phyloP scores from a whole-genome alignment of 2,113 vertebrate species.

The Ageneiosus marmoratus region DNA sequence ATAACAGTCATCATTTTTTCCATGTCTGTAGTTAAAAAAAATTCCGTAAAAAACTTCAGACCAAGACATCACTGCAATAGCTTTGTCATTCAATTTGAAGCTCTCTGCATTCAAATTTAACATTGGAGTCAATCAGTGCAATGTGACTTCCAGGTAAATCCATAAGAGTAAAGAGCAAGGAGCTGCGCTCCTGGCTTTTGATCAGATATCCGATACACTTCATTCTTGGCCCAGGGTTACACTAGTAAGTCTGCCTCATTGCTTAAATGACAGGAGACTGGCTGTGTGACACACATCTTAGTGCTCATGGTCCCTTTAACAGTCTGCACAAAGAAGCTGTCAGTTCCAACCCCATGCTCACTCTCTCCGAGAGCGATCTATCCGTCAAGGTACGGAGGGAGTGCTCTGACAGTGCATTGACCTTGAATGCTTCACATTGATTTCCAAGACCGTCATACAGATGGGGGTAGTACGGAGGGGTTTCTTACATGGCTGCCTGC shows the following conservation, averaged over 20 bases:
- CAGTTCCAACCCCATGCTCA: constrained; percentile 83
- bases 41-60: too few species aligned
- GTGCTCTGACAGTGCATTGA: constrained; percentile 98
- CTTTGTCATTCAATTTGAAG: constrained; percentile 53
- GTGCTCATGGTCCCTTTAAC: constrained; percentile 67
- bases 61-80: too few species aligned
- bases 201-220: constrained; percentile 77
- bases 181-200: constrained; percentile 70
- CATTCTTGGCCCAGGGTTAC: constrained; percentile 63
- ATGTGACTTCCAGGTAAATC: constrained; percentile 80
- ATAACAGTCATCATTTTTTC: too few species aligned
- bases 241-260: constrained; percentile 61
- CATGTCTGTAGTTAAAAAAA: too few species aligned
- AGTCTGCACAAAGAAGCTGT: constrained; percentile 75
- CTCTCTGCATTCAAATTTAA: constrained; percentile 69
- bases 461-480: constrained; percentile 65
- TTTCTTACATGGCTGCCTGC: constrained; percentile 87
- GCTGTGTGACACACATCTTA: constrained; percentile 68
- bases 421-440: constrained; percentile 97
- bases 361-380: constrained; percentile 81
- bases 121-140: constrained; percentile 71
- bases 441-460: constrained; percentile 95
- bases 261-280: constrained; percentile 72
- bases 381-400: constrained; percentile 96
- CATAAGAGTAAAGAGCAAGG: constrained; percentile 77